A percentile compares a stretch with the other conserved stretches of the same genome.
phyloP scores from a whole-genome alignment of 2,113 vertebrate species.

The Equus quagga region DNA sequence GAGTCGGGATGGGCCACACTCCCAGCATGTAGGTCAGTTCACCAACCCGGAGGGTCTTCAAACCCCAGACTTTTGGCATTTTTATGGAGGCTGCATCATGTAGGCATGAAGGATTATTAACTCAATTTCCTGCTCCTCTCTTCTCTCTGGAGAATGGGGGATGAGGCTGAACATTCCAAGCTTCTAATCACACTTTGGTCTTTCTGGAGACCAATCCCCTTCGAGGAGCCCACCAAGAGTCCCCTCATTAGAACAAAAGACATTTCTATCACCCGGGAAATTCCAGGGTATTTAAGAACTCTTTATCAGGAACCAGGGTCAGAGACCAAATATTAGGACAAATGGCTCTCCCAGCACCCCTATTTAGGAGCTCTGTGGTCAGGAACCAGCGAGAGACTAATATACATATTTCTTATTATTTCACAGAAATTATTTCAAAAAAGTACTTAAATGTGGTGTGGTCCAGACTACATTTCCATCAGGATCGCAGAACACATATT shows the following conservation, averaged over 20 bases:
- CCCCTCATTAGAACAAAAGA: background rate
- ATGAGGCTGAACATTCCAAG: background rate
- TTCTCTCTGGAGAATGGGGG: background rate
- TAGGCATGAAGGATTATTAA: background rate
- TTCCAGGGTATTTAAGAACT: background rate
- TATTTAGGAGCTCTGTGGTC: background rate
- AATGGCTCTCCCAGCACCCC: background rate
- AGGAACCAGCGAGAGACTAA: background rate
- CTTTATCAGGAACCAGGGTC: background rate
- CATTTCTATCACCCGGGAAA: background rate
- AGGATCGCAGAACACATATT: background rate
- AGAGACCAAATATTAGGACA: background rate
- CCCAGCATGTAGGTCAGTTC: background rate
- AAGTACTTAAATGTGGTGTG: background rate
- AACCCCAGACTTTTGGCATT: too few relatives aligned
- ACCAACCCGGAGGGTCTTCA: background rate
- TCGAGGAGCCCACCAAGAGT: background rate
- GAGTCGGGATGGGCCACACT: background rate
- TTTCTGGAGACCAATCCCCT: background rate
- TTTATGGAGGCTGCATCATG: background rate
- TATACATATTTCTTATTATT: background rate
- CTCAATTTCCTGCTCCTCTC: background rate
- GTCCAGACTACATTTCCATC: background rate
- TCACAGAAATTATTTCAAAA: background rate
- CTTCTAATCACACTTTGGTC: background rate